Base-by-base conservation (phyloP, 2,797 vertebrate genomes). In the Galaxias olidus region DNA sequence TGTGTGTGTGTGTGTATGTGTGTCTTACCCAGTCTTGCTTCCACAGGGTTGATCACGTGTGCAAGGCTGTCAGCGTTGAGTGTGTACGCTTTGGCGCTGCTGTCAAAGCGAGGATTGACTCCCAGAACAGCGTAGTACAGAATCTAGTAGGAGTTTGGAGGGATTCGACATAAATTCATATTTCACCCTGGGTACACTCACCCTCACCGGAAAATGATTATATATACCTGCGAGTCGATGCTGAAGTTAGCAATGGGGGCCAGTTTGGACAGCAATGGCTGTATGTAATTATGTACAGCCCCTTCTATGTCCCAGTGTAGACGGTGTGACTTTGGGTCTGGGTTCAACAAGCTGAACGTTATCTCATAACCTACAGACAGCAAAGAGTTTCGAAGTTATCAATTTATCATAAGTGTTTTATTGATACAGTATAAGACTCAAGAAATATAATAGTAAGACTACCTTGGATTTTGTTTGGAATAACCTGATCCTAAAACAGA, bases 31-130 rank as follows among this genome's bases (percentile, higher is more conserved):
- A 99, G 91, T 69, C 96, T 88, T 40, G 98, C 96, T 81, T 99
- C 98, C 84, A 98, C 96, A 0, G 97, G 97, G 86, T 99, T 99
- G 86, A 99, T 99, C 79, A 99, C 96, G 0, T 99, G 97, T 0
- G 97, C 94, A 0, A 99, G 94, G 78, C 93, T 99, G 84, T 96
- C 94, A 6, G 92, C 82, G 0, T 90, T 93, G 72, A 99, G 91
- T 0, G 87, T 90, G 82, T 94, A 98, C 60, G 92, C 93, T 3
- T 87, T 88, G n/a, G 90, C 90, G 54, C 83, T 84, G 58, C 81
- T 90, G 80, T 98, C 94, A 68, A 94, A 97, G 66, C 96, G 95
- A 0, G 97, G 95, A 4, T 94, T 97, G 56, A 99, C 95, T 4
- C 98, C 98, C 0, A 99, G 86, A 63, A 96, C 75, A 0, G 95